A percentile compares a stretch with the other conserved stretches of the same genome.
Conservation (phyloP, 2,113 vertebrate species). For the Percina caprodes region DNA sequence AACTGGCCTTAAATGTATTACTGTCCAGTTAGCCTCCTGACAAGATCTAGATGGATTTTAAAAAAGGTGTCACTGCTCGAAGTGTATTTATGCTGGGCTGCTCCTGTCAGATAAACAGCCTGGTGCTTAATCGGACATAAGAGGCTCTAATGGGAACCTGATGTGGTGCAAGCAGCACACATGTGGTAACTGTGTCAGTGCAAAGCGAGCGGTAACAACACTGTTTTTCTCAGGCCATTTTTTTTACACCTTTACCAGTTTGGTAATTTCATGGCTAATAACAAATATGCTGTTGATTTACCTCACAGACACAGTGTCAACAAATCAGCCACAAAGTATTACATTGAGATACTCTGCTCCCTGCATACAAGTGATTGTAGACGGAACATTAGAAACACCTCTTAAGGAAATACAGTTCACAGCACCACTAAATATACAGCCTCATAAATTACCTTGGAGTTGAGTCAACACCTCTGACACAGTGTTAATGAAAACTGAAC, state of each 20-base stretch:
- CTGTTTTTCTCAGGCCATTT: background rate
- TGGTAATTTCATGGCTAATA: background rate
- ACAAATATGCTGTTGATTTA: background rate
- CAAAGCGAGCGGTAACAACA: constrained; percentile 1
- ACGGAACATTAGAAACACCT: constrained; percentile 20
- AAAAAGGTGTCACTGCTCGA: background rate
- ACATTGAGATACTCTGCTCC: constrained; percentile 8
- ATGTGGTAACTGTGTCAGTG: constrained; percentile 5
- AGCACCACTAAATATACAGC: constrained; percentile 5
- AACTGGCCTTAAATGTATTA: background rate
- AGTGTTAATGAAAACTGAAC: background rate
- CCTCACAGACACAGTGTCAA: constrained; percentile 20
- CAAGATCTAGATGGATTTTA: background rate
- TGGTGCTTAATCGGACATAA: background rate
- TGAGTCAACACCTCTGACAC: constrained; percentile 30
- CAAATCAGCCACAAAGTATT: constrained; percentile 24
- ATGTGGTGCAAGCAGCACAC: background rate
- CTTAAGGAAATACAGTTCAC: constrained; percentile 29
- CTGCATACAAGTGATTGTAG: constrained; percentile 18
- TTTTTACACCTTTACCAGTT: background rate
- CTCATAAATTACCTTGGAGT: constrained; percentile 4
- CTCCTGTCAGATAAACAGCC: background rate
- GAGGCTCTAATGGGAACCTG: constrained; percentile 6
- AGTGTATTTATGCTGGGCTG: background rate
- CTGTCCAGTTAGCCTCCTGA: background rate